Evolutionary conservation across 2,888 invertebrate species (phyloP).

Genomic region (Latheticus oryzae): DNA sequence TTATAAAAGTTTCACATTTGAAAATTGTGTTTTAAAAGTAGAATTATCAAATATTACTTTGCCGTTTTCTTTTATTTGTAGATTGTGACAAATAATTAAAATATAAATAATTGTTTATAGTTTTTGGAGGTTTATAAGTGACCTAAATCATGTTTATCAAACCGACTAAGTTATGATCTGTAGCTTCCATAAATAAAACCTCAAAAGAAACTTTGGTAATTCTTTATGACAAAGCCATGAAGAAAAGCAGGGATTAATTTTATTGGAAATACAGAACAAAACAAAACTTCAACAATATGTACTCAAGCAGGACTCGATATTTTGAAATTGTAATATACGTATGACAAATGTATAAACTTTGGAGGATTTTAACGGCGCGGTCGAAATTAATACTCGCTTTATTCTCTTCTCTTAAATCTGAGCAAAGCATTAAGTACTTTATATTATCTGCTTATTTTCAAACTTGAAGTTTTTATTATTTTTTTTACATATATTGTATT

Average conservation of each 20-base stretch:
- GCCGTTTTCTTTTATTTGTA: no score
- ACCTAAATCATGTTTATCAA: no score
- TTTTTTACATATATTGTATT: constrained; percentile 41
- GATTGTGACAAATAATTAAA: no score
- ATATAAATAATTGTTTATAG: no score
- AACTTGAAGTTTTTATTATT: constrained; percentile 30
- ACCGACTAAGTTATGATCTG: no score
- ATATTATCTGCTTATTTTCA: constrained; percentile 36
- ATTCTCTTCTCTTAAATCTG: constrained; percentile 50
- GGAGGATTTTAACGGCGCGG: constrained; percentile 49
- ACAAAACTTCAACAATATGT: constrained; percentile 49
- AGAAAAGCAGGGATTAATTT: constrained; percentile 40
- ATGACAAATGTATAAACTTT: constrained; percentile 53
- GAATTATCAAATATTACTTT: no score
- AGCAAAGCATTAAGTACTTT: constrained; percentile 43
- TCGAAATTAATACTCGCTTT: constrained; percentile 53
- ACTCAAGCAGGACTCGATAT: constrained; percentile 50
- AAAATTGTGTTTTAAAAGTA: no score
- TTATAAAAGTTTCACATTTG: no score
- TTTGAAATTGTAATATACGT: constrained; percentile 49
- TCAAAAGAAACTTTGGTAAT: constrained; percentile 24
- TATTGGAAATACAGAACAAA: constrained; percentile 38
- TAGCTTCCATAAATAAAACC: constrained; percentile 24
- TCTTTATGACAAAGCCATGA: constrained; percentile 32
- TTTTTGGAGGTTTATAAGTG: no score